Evolutionary conservation across 2,888 invertebrate genomes (phyloP).

Genomic region (Drosophila subquinaria): DNA sequence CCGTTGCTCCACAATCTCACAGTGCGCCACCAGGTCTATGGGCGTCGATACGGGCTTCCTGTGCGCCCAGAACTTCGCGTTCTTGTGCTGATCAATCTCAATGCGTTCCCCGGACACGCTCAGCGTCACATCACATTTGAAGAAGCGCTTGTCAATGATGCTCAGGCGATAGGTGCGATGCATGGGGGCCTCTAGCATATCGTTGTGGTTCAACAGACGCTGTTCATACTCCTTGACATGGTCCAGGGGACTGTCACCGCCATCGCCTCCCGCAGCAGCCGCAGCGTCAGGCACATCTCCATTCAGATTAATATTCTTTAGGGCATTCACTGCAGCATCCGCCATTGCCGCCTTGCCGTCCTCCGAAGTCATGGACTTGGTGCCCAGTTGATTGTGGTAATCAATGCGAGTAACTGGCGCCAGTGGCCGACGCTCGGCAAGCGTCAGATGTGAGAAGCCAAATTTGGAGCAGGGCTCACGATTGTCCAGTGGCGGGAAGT

Average conservation of each 20-base stretch:
- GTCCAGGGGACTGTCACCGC: conserved; percentile 52
- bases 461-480: conserved; percentile 96
- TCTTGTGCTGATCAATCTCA: conserved; percentile 92
- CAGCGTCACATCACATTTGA: conserved; percentile 93
- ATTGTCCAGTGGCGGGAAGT: conserved; percentile 95
- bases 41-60: conserved; percentile 93
- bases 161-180: conserved; percentile 93
- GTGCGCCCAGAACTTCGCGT: conserved; percentile 88
- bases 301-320: conserved; percentile 69
- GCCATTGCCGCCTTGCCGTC: conserved; percentile 83
- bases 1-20: conserved; percentile 92
- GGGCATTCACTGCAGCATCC: conserved; percentile 76
- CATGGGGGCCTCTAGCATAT: conserved; percentile 93
- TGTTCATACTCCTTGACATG: conserved; percentile 87
- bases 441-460: conserved; percentile 94
- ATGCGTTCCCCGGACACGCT: conserved; percentile 96
- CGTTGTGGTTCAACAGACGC: conserved; percentile 90
- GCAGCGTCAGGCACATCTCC: conserved; percentile 61
- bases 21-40: conserved; percentile 94
- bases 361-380: conserved; percentile 86
- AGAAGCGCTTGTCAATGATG: conserved; percentile 92
- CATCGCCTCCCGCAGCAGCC: conserved; percentile 16
- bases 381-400: conserved; percentile 72
- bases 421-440: conserved; percentile 89
- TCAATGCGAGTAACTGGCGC: conserved; percentile 82